phyloP scores from a whole-genome alignment of 1,140 invertebrate species.

The Potamilus streckersoni region DNA sequence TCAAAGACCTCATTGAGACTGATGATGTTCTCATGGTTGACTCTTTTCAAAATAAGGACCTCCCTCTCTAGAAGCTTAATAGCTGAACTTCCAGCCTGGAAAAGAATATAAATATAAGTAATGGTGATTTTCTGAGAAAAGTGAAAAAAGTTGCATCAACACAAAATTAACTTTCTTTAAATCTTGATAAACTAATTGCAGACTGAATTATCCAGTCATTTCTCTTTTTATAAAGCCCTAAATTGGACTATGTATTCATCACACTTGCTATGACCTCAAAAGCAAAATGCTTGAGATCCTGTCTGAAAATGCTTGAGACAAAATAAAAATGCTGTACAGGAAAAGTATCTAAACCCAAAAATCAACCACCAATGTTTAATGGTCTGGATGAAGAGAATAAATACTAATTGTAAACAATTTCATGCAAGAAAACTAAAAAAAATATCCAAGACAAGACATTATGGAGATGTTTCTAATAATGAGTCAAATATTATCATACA shows the following conservation, averaged over 20 bases:
- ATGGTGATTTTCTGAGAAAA: not conserved
- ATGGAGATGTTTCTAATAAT: too few relatives aligned
- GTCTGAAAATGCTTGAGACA: too few relatives aligned
- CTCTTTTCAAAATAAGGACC: slow-evolving; percentile 71
- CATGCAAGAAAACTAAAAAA: too few relatives aligned
- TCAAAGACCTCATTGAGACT: slow-evolving; percentile 71
- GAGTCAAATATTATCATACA: too few relatives aligned
- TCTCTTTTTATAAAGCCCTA: not conserved
- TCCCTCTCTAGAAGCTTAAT: slow-evolving; percentile 69
- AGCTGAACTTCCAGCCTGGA: slow-evolving; percentile 64
- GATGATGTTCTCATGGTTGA: slow-evolving; percentile 72
- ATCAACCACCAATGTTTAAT: too few relatives aligned
- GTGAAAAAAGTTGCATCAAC: not conserved
- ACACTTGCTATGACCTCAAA: not conserved
- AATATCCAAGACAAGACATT: too few relatives aligned
- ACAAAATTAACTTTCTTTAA: not conserved
- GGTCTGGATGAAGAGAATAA: too few relatives aligned
- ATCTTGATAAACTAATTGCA: too few relatives aligned
- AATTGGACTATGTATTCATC: not conserved
- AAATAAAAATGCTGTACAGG: too few relatives aligned
- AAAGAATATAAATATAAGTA: slow-evolving; percentile 26
- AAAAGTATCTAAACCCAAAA: too few relatives aligned
- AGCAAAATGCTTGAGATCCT: too few relatives aligned
- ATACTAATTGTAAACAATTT: too few relatives aligned
- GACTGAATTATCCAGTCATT: not conserved